Evolutionary conservation across 2,113 vertebrate species (phyloP).

Genomic region (Larimichthys polyactis): DNA sequence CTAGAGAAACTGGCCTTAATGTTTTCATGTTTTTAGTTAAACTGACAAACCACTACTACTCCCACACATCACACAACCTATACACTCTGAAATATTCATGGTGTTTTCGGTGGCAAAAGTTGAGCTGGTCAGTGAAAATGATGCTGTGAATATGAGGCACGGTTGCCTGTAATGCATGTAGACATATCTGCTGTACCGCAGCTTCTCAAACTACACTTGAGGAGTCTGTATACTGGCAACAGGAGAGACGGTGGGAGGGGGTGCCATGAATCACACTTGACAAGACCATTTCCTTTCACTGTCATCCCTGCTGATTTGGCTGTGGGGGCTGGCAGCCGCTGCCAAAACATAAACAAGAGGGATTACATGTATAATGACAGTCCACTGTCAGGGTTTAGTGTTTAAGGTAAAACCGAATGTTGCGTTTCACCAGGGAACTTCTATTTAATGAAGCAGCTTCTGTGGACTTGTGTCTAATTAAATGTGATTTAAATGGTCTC

Average conservation of each 20-base stretch:
- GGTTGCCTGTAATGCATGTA: conserved; percentile 31
- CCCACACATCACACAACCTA: background rate
- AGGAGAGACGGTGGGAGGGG: background rate
- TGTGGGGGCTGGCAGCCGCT: conserved; percentile 50
- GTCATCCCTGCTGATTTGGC: conserved; percentile 62
- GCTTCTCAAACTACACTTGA: conserved; percentile 31
- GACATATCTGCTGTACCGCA: conserved; percentile 23
- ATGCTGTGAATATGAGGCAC: conserved; percentile 2
- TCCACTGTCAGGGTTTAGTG: conserved; percentile 26
- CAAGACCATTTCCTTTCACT: conserved; percentile 69
- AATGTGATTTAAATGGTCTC: conserved; percentile 15
- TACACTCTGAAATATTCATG: background rate
- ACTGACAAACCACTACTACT: background rate
- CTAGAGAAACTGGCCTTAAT: conserved; percentile 5
- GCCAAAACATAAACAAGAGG: conserved; percentile 61
- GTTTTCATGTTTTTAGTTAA: conserved; percentile 1
- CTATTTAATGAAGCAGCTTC: background rate
- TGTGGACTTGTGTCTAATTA: conserved; percentile 12
- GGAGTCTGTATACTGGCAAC: conserved; percentile 29
- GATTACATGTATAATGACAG: conserved; percentile 48
- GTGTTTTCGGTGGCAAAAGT: conserved; percentile 8
- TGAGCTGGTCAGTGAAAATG: conserved; percentile 24
- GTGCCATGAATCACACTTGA: conserved; percentile 67
- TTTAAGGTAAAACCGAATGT: conserved; percentile 9
- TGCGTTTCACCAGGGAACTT: conserved; percentile 28